phyloP scores from a whole-genome alignment of 2,113 vertebrate species.

The Micronycteris hirsuta region DNA sequence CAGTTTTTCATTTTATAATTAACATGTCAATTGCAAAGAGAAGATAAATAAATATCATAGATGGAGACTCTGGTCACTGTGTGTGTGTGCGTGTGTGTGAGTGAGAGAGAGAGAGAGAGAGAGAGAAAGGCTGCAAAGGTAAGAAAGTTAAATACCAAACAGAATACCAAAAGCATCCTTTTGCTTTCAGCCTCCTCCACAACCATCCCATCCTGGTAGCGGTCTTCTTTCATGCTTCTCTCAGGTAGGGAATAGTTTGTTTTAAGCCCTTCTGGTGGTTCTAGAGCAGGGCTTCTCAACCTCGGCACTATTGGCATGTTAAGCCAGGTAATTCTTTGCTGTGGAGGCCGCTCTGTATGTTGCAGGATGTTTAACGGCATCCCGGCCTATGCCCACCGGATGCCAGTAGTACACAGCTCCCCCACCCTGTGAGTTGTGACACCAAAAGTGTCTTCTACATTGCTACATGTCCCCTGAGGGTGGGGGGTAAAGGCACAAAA shows the following conservation, averaged over 20 bases:
- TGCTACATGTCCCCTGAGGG: neutral
- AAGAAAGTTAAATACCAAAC: neutral
- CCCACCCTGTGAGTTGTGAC: neutral
- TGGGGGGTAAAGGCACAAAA: neutral
- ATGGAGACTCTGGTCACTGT: neutral
- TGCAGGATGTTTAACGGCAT: neutral
- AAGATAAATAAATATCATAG: neutral
- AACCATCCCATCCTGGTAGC: neutral
- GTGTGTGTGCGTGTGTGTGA: neutral
- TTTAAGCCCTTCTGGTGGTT: neutral
- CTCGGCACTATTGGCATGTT: rapidly evolving
- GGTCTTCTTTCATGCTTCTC: neutral
- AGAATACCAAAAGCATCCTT: neutral
- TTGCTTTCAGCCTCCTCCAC: neutral
- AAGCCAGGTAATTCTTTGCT: neutral
- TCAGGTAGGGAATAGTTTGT: neutral
- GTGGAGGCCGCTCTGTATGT: no score
- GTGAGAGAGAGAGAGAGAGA: neutral
- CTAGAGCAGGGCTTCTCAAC: neutral
- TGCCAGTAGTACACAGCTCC: neutral
- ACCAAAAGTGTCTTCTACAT: neutral
- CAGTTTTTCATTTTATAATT: neutral
- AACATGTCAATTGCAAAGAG: neutral
- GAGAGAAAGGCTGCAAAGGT: neutral
- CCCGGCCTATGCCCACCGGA: neutral